Evolutionary conservation across 2,888 invertebrate species (phyloP).

Genomic region (Pyralis farinalis): DNA sequence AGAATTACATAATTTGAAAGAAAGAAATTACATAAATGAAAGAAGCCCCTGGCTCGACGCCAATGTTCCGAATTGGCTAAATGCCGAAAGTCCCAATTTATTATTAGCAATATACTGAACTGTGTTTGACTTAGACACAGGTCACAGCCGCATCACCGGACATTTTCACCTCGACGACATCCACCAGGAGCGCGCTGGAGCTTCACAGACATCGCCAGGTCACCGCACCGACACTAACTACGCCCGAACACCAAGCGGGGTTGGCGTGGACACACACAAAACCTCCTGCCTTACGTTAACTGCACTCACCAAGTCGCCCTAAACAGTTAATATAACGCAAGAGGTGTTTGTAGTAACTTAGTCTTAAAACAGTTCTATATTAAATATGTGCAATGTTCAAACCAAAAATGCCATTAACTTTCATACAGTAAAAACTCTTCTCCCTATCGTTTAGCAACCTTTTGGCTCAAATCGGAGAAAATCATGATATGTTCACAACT

Average conservation of each 20-base stretch:
- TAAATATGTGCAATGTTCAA: slow-evolving; percentile 77
- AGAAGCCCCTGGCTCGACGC: slow-evolving; percentile 34
- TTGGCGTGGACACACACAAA: slow-evolving; percentile 47
- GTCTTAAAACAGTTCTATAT: slow-evolving; percentile 63
- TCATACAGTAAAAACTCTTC: slow-evolving; percentile 62
- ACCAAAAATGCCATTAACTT: slow-evolving; percentile 78
- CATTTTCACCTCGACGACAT: slow-evolving; percentile 41
- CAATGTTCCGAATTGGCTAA: slow-evolving; percentile 32
- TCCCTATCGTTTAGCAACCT: slow-evolving; percentile 51
- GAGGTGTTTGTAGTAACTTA: slow-evolving; percentile 59
- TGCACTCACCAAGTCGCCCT: slow-evolving; percentile 54
- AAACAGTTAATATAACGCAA: slow-evolving; percentile 58
- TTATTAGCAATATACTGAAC: slow-evolving; percentile 34
- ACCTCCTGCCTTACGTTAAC: slow-evolving; percentile 62
- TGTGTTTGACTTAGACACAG: slow-evolving; percentile 47
- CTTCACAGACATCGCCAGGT: slow-evolving; percentile 29
- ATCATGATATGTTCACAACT: slow-evolving; percentile 64
- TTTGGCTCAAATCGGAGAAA: slow-evolving; percentile 78
- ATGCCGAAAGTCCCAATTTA: slow-evolving; percentile 38
- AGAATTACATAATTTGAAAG: neutral
- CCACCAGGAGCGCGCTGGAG: slow-evolving; percentile 34
- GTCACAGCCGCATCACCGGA: slow-evolving; percentile 44
- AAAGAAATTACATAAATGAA: neutral
- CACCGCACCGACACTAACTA: slow-evolving; percentile 35
- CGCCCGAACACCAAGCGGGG: slow-evolving; percentile 36